phyloP scores from a whole-genome alignment of 2,113 vertebrate genomes.

The Neolamprologus sp. region DNA sequence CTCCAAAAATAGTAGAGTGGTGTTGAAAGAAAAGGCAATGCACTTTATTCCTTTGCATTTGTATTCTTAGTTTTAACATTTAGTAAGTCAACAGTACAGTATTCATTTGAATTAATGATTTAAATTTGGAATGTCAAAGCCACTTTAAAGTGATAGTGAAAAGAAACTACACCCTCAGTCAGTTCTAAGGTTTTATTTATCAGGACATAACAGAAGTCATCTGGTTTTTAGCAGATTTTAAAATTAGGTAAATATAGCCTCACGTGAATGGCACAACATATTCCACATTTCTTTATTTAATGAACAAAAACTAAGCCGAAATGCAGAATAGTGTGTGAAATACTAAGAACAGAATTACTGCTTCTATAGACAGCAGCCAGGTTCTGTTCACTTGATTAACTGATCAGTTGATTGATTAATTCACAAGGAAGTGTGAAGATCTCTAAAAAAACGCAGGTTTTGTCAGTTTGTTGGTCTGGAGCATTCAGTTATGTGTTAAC shows the following conservation, averaged over 20 bases:
- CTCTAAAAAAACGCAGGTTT: rapidly evolving
- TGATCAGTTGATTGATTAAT: background rate
- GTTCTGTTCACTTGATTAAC: background rate
- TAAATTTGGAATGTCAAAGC: background rate
- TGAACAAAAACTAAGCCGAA: background rate
- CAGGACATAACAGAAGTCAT: background rate
- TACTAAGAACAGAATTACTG: background rate
- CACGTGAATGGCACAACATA: background rate
- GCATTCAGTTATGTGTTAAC: background rate
- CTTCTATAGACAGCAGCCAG: background rate
- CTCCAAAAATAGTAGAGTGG: background rate
- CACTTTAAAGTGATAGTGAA: background rate
- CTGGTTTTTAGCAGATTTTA: background rate
- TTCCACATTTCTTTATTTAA: background rate
- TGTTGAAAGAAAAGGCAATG: background rate
- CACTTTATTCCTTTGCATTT: background rate
- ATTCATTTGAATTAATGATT: background rate
- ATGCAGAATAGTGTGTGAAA: background rate
- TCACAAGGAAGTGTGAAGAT: background rate
- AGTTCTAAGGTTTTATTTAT: background rate
- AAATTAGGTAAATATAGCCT: background rate
- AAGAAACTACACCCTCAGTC: background rate
- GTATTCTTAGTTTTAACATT: background rate
- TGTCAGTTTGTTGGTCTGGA: background rate
- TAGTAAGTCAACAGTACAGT: background rate